Evolutionary conservation across 2,888 invertebrate genomes (phyloP).

Genomic region (Dicranocentrus wangi): DNA sequence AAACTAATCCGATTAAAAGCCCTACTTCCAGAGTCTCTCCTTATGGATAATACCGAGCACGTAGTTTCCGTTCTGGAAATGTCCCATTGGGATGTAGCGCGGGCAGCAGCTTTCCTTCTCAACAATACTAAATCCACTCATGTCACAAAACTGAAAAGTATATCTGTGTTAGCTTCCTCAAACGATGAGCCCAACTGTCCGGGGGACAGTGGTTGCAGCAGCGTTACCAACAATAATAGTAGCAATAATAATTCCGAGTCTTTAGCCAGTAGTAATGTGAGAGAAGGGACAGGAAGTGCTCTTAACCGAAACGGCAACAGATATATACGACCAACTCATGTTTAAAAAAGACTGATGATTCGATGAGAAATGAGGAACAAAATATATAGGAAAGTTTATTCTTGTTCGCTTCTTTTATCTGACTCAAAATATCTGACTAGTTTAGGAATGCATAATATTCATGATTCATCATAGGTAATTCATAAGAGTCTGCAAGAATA

Average conservation of each 20-base stretch:
- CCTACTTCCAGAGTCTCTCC: constrained; percentile 70
- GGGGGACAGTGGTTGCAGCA: neutral
- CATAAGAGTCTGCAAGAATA: too few relatives aligned
- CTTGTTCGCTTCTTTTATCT: too few relatives aligned
- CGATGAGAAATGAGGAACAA: too few relatives aligned
- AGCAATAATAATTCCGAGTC: constrained; percentile 28
- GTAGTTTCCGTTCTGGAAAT: constrained; percentile 76
- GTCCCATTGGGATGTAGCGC: constrained; percentile 81
- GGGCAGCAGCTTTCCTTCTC: constrained; percentile 80
- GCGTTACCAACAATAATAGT: neutral
- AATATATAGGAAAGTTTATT: too few relatives aligned
- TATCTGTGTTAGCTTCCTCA: neutral
- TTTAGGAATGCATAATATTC: too few relatives aligned
- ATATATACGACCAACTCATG: constrained; percentile 63
- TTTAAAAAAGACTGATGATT: constrained; percentile 57
- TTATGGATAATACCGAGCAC: constrained; percentile 66
- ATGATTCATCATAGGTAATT: too few relatives aligned
- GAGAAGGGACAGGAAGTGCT: constrained; percentile 37
- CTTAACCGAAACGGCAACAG: constrained; percentile 42
- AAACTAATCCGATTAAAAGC: constrained; percentile 71
- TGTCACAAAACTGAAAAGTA: constrained; percentile 29
- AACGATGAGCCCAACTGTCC: neutral
- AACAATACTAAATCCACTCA: constrained; percentile 56
- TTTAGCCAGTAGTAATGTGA: constrained; percentile 17
- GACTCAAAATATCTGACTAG: too few relatives aligned